Evolutionary conservation across 2,113 vertebrate species (phyloP), one percentile per base, ranked within the genome.

Genomic region (Pangasianodon gigas): DNA sequence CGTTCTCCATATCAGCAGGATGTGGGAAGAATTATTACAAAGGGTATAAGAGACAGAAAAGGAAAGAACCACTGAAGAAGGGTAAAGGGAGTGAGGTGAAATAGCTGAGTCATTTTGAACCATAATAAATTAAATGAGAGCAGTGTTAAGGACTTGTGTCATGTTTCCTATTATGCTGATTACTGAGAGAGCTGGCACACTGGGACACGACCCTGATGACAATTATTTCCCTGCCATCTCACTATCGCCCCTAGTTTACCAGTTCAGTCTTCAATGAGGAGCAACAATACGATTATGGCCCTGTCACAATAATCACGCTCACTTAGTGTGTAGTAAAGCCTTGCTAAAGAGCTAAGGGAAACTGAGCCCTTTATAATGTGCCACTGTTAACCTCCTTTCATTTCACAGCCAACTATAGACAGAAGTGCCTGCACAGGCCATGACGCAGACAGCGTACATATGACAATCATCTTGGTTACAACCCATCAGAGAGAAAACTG

Each of bases 221-320:
- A 58, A 62, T 56, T 29, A 54, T 58, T 74, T 62, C 51, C 8
- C 56, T 62, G 54, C 48, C 69, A 44, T 26, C 46, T 46, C 46
- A 32, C 58, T 58, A 65, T n/a, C 37, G n/a, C 58, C 29, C 67
- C 67, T 41, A 19, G 16, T 71, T 83, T 56, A 67, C 48, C 14
- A 84, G 51, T 81, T 46, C 37, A 51, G 74, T 44, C 81, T 32
- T 52, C 52, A 74, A 4, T 46, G 80, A 54, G 79, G 46, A 44
- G 87, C 79, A 54, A 54, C 51, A 82, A 60, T 58, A 48, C 74
- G 85, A 89, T 77, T 85, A 85, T 46, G 80, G 19, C 69, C 69
- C 56, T 62, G 88, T 89, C 88, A 75, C 54, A 77, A 85, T 89
- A 89, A 89, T 62, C 41, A 52, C 80, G 84, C 24, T 84, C 77